Conservation (phyloP, 2,888 invertebrate genomes). For the Monopis laevigella region DNA sequence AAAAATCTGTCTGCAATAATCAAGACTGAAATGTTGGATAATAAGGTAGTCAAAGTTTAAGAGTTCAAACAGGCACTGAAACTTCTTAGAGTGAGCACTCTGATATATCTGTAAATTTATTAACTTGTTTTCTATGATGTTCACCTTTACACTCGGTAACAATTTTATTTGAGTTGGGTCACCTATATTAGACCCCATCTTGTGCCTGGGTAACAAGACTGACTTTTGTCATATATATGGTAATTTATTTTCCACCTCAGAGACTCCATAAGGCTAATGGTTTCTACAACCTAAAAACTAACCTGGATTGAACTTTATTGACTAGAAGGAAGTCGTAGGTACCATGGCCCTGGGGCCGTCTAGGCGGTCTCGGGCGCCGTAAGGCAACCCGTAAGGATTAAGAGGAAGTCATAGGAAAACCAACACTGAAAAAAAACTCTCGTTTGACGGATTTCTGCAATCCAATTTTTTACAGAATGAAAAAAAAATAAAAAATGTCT, state of each 20-base stretch:
- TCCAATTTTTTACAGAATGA: constrained; percentile 14
- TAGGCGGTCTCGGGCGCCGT: no score
- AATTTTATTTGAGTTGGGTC: not conserved
- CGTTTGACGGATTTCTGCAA: constrained; percentile 10
- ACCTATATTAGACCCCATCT: not conserved
- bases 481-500: constrained; percentile 15
- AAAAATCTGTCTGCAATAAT: no score
- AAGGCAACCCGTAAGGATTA: no score
- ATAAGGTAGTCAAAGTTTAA: constrained; percentile 6
- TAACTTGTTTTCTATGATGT: not conserved
- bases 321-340: constrained; percentile 6
- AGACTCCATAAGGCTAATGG: not conserved
- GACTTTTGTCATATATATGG: not conserved
- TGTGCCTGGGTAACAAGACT: not conserved
- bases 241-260: constrained; percentile 3
- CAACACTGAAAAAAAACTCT: not conserved
- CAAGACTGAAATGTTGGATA: constrained; percentile 17
- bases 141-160: not conserved
- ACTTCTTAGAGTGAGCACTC: not conserved
- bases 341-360: no score
- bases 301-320: not conserved
- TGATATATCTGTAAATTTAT: not conserved
- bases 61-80: constrained; percentile 5
- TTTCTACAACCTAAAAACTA: constrained; percentile 8
- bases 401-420: no score